A percentile compares a stretch with the other conserved stretches of the same genome.
Conservation (phyloP, 2,888 invertebrate genomes). For the Callyntrura guangdongensis region DNA sequence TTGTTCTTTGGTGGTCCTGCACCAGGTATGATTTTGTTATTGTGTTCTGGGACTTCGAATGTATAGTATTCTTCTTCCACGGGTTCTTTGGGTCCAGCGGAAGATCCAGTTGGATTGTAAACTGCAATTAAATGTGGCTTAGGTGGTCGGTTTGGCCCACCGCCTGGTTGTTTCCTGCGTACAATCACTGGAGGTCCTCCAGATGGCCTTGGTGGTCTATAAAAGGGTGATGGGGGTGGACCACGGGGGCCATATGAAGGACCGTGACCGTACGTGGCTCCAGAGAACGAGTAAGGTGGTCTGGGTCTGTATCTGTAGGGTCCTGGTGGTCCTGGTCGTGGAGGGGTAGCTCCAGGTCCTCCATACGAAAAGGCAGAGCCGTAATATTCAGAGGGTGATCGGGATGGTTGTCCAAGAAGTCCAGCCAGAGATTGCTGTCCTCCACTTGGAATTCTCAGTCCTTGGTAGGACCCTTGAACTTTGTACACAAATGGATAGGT, state of each 20-base stretch:
- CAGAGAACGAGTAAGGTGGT: conserved; percentile 33
- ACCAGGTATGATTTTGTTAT: conserved; percentile 70
- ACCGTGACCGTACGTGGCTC: not conserved
- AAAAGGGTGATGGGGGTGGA: not conserved
- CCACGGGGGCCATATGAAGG: conserved; percentile 8
- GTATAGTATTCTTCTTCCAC: conserved; percentile 76
- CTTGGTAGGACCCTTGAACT: conserved; percentile 58
- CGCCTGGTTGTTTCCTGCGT: conserved; percentile 52
- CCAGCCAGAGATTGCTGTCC: conserved; percentile 32
- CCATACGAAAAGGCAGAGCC: conserved; percentile 2
- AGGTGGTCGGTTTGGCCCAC: conserved; percentile 63
- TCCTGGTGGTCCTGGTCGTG: conserved; percentile 41
- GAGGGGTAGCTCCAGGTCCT: not conserved
- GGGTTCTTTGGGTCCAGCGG: conserved; percentile 53
- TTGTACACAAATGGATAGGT: conserved; percentile 72
- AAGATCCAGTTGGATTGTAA: conserved; percentile 61
- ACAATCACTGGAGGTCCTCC: conserved; percentile 68
- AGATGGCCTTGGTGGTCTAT: conserved; percentile 24
- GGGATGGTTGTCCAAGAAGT: not conserved
- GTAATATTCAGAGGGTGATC: conserved; percentile 20
- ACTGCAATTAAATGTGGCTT: conserved; percentile 63
- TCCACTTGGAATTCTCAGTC: conserved; percentile 35
- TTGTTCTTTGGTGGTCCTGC: conserved; percentile 76
- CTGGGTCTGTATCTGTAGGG: conserved; percentile 38
- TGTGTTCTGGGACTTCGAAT: conserved; percentile 54